These are phyloP conservation scores for Diploscapter pachys DNA, from an alignment of 1,140 invertebrate genomes.

Conservation along the genomic window DNA sequence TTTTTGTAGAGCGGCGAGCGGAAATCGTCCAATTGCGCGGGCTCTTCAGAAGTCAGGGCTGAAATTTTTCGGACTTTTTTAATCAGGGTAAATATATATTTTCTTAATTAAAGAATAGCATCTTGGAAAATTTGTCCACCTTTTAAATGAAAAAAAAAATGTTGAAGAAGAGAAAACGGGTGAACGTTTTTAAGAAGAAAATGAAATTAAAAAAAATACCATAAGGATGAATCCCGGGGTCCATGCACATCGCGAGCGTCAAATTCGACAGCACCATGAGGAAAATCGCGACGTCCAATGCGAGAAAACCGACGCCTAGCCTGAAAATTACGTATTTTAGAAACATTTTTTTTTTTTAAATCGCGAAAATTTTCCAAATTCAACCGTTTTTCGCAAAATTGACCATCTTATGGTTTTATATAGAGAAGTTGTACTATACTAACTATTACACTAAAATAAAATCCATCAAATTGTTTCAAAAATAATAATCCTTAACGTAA, in stretches of 20 bases:
- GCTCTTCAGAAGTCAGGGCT: conserved; percentile 52
- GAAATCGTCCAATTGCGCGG: conserved; percentile 74
- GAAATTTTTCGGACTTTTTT: conserved; percentile 16
- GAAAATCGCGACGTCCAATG: conserved; percentile 86
- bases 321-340: conserved; percentile 21
- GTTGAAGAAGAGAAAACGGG: no score
- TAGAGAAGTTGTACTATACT: no score
- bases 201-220: conserved; percentile 19
- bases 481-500: not conserved
- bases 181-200: no score
- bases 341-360: no score
- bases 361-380: no score
- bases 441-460: not conserved
- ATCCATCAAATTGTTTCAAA: not conserved
- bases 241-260: conserved; percentile 96
- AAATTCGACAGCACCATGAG: conserved; percentile 97
- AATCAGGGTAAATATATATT: no score
- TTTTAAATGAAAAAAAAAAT: no score
- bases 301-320: conserved; percentile 75
- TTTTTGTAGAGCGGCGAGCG: conserved; percentile 94
- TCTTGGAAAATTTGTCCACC: no score
- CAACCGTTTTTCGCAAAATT: no score
- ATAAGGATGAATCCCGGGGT: conserved; percentile 94
- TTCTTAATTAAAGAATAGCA: no score
- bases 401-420: no score